phyloP scores from a whole-genome alignment of 2,888 invertebrate genomes.

The Anticlea derivata region DNA sequence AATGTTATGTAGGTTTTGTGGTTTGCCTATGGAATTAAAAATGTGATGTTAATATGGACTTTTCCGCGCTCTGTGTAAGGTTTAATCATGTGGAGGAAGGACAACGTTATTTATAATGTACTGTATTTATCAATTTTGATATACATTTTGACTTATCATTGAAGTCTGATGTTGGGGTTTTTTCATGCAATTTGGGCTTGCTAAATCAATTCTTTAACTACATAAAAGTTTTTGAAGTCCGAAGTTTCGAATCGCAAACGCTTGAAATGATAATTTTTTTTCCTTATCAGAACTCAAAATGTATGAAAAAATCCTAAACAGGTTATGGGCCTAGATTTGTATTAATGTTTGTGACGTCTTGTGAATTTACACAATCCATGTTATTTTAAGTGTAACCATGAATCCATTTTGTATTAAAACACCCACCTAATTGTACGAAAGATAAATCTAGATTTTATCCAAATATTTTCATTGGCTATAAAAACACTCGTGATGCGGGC shows the following conservation, averaged over 20 bases:
- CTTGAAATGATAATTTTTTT: neutral
- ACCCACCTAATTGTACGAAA: slow-evolving; percentile 17
- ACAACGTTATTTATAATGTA: neutral
- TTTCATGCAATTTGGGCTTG: slow-evolving; percentile 2
- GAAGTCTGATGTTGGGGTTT: slow-evolving; percentile 3
- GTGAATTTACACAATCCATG: slow-evolving; percentile 13
- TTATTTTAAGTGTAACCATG: slow-evolving; percentile 19
- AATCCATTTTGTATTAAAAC: slow-evolving; percentile 21
- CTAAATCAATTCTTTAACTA: too few relatives aligned
- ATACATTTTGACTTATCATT: slow-evolving; percentile 5
- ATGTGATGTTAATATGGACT: neutral
- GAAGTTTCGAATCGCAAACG: too few relatives aligned
- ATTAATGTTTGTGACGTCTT: slow-evolving; percentile 19
- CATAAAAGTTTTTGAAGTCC: too few relatives aligned
- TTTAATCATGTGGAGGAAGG: neutral
- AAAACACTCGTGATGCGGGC: neutral
- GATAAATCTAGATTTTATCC: neutral
- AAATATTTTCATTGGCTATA: neutral
- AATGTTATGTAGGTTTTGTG: too few relatives aligned
- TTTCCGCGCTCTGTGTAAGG: slow-evolving; percentile 5
- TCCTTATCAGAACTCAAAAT: neutral
- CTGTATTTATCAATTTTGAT: slow-evolving; percentile 12
- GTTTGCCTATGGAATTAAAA: too few relatives aligned
- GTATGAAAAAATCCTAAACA: slow-evolving; percentile 12
- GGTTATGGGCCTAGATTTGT: slow-evolving; percentile 16